These are phyloP conservation scores for Gopherus flavomarginatus DNA, from an alignment of 2,113 vertebrate genomes.

Conservation along the genomic window DNA sequence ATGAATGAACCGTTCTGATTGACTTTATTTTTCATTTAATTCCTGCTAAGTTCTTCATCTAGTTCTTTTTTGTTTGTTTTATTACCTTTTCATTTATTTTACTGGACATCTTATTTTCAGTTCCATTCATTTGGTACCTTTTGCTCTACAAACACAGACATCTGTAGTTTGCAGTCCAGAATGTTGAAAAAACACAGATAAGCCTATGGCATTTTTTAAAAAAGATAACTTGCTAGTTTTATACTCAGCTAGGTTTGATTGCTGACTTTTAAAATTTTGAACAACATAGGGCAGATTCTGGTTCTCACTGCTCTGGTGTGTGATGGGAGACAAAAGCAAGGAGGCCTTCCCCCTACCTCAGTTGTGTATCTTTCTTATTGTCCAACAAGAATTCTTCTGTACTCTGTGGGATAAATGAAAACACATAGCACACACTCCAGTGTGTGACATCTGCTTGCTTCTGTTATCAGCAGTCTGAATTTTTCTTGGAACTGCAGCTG, in stretches of 20 bases:
- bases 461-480: not conserved
- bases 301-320: not conserved
- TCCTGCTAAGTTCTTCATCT: not conserved
- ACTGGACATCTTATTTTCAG: not conserved
- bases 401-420: too few species aligned
- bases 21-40: not conserved
- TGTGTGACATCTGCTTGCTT: not conserved
- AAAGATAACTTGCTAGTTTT: not conserved
- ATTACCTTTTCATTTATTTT: not conserved
- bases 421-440: not conserved
- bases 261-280: not conserved
- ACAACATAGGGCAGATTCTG: not conserved
- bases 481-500: not conserved
- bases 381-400: too few species aligned
- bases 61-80: not conserved
- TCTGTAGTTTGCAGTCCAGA: not conserved
- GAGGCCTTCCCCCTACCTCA: too few species aligned
- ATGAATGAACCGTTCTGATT: slow-evolving; percentile 1
- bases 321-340: not conserved
- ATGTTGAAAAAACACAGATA: not conserved
- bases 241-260: not conserved
- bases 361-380: too few species aligned
- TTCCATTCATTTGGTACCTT: not conserved
- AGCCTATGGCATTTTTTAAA: not conserved
- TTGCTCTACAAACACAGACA: not conserved